These are phyloP conservation scores for Suricata suricatta DNA, from an alignment of 2,113 vertebrate species.

Conservation along the genomic window DNA sequence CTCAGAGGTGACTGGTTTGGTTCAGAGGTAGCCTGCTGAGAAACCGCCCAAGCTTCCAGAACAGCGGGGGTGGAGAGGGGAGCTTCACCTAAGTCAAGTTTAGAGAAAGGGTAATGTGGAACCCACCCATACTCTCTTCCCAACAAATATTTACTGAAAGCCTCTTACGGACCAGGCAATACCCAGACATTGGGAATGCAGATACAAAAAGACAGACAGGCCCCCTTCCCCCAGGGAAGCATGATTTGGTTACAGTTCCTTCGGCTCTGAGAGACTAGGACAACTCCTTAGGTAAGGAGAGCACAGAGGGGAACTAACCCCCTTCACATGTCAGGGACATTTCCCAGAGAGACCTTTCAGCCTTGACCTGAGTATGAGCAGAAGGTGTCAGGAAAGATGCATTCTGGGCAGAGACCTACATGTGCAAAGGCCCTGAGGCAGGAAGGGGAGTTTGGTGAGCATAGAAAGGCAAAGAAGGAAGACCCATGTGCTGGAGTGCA, in stretches of 20 bases:
- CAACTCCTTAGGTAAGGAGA: not conserved
- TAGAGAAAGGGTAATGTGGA: not conserved
- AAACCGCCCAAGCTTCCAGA: not conserved
- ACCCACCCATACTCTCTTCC: too few species aligned
- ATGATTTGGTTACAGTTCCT: not conserved
- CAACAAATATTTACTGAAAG: not conserved
- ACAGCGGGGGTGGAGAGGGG: not conserved
- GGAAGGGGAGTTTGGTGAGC: not conserved
- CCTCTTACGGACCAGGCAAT: not conserved
- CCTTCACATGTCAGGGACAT: not conserved
- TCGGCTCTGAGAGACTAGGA: not conserved
- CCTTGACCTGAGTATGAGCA: not conserved
- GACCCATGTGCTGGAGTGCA: not conserved
- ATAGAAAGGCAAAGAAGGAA: not conserved
- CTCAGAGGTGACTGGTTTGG: not conserved
- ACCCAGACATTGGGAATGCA: not conserved
- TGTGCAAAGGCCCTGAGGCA: not conserved
- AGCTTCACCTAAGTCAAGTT: not conserved
- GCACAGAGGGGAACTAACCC: not conserved
- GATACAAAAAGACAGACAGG: not conserved
- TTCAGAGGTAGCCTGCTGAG: not conserved
- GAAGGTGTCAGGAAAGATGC: not conserved
- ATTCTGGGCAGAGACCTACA: not conserved
- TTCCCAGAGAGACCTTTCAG: not conserved
- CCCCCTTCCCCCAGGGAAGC: not conserved